A percentile compares a stretch with the other conserved stretches of the same genome.
phyloP scores from a whole-genome alignment of 2,888 invertebrate species.

The Mesoligia furuncula region DNA sequence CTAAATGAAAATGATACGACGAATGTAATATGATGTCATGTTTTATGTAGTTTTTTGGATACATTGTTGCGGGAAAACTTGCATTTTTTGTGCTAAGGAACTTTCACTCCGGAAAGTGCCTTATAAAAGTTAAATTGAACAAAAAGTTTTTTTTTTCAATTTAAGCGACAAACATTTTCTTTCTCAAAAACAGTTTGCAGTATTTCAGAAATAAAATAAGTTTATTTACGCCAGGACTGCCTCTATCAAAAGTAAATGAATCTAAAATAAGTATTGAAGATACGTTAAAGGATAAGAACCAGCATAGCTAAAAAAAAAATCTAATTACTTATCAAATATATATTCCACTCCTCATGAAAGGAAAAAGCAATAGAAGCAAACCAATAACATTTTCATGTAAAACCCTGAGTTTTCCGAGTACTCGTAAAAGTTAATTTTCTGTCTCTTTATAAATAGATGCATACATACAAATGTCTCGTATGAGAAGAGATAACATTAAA shows the following conservation, averaged over 20 bases:
- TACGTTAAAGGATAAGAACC: neutral
- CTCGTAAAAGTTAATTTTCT: constrained; percentile 85
- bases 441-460: constrained; percentile 79
- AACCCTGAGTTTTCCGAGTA: constrained; percentile 49
- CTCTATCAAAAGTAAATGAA: no score
- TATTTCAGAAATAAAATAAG: no score
- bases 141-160: no score
- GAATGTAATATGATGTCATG: constrained; percentile 55
- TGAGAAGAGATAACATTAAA: constrained; percentile 86
- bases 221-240: no score
- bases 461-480: constrained; percentile 83
- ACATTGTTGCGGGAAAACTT: constrained; percentile 40
- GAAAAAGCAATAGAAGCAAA: constrained; percentile 26
- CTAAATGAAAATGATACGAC: constrained; percentile 76
- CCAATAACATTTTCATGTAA: constrained; percentile 65
- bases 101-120: neutral
- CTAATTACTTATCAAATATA: constrained; percentile 43
- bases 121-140: neutral
- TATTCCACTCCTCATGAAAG: constrained; percentile 47
- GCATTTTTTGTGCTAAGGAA: neutral
- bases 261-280: no score
- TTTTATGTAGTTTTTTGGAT: constrained; percentile 64
- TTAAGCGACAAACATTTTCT: no score
- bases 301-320: constrained; percentile 16
- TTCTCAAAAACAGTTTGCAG: no score